phyloP scores from a whole-genome alignment of 2,113 vertebrate genomes.

The Gymnogyps californianus region DNA sequence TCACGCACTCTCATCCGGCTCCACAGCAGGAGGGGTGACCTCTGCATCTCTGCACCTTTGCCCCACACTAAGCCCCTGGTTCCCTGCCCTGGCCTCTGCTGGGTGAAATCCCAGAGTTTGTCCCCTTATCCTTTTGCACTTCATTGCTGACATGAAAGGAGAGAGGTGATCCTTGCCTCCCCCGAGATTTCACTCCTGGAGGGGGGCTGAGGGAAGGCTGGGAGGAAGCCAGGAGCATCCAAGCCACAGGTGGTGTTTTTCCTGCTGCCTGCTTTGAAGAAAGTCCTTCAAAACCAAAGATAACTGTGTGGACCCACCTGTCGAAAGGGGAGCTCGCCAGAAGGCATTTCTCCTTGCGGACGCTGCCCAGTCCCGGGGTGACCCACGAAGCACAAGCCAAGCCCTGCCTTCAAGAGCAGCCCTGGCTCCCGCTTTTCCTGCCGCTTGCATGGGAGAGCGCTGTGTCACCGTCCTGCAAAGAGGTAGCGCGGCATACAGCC shows the following conservation, averaged over 20 bases:
- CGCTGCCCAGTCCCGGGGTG: background rate
- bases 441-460: background rate
- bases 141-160: background rate
- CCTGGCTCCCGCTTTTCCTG: background rate
- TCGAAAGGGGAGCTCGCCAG: accelerated
- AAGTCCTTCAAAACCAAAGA: background rate
- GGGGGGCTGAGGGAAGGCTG: background rate
- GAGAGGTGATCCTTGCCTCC: background rate
- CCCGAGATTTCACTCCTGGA: background rate
- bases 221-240: background rate
- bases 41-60: background rate
- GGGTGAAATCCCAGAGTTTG: background rate
- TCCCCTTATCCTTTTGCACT: background rate
- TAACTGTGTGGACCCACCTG: background rate
- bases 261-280: background rate
- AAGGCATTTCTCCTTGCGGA: background rate
- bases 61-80: background rate
- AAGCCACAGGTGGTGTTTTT: background rate
- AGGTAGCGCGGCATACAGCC: background rate
- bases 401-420: background rate
- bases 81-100: background rate
- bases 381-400: background rate
- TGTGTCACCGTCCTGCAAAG: background rate
- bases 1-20: background rate
- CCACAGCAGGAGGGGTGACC: background rate